phyloP scores from a whole-genome alignment of 2,797 vertebrate species.

The Gila robusta region DNA sequence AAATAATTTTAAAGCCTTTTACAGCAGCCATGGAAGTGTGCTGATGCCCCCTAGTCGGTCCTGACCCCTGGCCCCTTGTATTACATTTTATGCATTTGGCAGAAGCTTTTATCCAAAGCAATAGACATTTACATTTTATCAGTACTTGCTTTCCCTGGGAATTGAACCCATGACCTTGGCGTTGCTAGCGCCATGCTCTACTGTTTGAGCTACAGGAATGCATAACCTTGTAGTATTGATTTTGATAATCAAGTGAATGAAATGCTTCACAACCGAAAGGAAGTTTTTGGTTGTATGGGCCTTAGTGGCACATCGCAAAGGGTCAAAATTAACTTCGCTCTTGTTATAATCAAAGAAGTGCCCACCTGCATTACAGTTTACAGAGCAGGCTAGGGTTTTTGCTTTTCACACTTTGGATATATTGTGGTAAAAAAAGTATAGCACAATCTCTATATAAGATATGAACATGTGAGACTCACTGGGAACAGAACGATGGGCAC shows the following conservation, averaged over 20 bases:
- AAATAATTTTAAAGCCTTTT: neutral
- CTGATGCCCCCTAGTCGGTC: neutral
- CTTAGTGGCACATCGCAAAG: neutral
- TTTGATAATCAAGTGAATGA: neutral
- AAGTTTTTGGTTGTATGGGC: neutral
- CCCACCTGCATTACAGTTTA: neutral
- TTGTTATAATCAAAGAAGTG: neutral
- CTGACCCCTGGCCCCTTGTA: neutral
- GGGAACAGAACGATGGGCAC: constrained; percentile 98
- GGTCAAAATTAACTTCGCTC: neutral
- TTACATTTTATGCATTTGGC: neutral
- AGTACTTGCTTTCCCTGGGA: neutral
- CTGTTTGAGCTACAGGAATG: neutral
- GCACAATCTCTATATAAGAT: neutral
- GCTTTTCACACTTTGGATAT: neutral
- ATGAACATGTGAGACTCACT: constrained; percentile 76
- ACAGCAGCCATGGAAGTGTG: neutral
- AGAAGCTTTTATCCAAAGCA: neutral
- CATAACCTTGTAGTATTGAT: neutral
- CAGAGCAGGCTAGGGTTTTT: neutral
- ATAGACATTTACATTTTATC: neutral
- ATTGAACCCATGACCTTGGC: neutral
- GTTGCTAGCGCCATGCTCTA: neutral
- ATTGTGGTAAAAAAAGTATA: neutral
- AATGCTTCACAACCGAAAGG: neutral